phyloP scores from a whole-genome alignment of 2,113 vertebrate genomes.

The Otolemur garnettii region DNA sequence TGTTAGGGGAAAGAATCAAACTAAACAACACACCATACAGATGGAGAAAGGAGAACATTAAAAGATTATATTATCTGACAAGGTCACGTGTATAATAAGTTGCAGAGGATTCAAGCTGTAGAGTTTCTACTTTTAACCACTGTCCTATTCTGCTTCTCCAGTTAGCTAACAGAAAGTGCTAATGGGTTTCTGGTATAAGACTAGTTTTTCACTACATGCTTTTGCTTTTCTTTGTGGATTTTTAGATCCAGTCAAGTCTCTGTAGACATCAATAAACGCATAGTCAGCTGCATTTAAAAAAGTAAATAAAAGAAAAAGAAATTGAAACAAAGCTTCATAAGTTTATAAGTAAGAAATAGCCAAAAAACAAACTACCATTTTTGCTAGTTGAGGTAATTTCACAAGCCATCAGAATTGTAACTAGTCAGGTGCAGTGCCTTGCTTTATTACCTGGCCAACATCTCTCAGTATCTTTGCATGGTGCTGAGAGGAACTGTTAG shows the following conservation, averaged over 20 bases:
- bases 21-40: neutral
- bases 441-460: constrained; percentile 57
- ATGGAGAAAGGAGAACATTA: neutral
- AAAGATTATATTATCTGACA: neutral
- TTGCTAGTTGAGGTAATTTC: neutral
- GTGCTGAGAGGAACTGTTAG: constrained; percentile 52
- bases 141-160: neutral
- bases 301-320: neutral
- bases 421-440: constrained; percentile 37
- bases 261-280: neutral
- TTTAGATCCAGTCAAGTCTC: neutral
- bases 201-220: neutral
- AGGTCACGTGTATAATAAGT: neutral
- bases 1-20: neutral
- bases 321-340: neutral
- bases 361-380: neutral
- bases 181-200: neutral
- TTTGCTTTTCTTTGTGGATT: neutral
- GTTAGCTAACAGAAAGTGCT: neutral
- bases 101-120: neutral
- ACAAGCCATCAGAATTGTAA: neutral
- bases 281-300: neutral
- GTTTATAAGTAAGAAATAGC: neutral
- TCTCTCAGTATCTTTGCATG: neutral
- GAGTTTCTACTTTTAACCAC: neutral